Evolutionary conservation across 2,113 vertebrate species (phyloP), one percentile per base, ranked within the genome.

Genomic region (Xenopus laevis): DNA sequence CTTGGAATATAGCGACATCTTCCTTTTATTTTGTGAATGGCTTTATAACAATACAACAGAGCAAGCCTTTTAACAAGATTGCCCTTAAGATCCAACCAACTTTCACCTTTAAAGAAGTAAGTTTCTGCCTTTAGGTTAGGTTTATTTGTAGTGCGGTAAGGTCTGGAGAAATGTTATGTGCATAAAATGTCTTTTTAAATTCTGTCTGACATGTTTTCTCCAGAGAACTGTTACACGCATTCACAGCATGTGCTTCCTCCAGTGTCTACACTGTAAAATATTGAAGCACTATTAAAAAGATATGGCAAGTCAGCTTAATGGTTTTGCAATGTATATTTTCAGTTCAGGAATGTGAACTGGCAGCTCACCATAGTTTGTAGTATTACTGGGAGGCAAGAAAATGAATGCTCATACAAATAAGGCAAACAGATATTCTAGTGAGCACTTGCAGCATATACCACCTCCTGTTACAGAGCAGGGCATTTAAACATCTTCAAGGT

Each of bases 221-320:
- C 12, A 33, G 59, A 33, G 70, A 13, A 63, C 50, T 44, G 30
- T 13, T 55, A 65, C 71, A 65, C 33, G 13, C 12, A 55, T 72
- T 57, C 47, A 23, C 52, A 65, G 18, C 18, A 20, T 33, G 8
- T 46, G 53, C 27, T 23, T 64, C n/a, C 61, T 53, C 12, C n/a
- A 23, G 61, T 65, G 30, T 65, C 71, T 65, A 57, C 61, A 65
- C 52, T 65, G 61, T 72, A 57, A 65, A 72, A 72, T 72, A 72
- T 72, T 72, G 33, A 73, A 65, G 52, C 64, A 18, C 47, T 65
- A 58, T 73, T 73, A 65, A 46, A 65, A 57, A 46, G 71, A 57
- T 65, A 65, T 65, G 18, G 61, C 71, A 72, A 53, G 60, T 65
- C 13, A 44, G 50, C 71, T 55, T 72, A 72, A 72, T 72, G 18